Conservation (phyloP, 2,797 vertebrate genomes). For the Alectoris magna region DNA sequence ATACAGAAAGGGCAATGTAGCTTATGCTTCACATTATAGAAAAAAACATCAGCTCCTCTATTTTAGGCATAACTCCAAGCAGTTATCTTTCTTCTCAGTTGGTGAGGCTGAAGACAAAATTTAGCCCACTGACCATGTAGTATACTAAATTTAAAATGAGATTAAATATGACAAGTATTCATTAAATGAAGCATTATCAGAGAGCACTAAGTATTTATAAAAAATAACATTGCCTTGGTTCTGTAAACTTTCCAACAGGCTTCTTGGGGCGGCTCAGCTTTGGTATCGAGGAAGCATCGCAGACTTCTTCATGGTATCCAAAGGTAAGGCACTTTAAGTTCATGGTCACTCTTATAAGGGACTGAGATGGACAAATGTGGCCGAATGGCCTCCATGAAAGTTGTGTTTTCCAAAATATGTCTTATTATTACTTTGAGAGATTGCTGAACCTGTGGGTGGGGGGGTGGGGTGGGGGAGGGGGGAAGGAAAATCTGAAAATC, state of each 20-base stretch:
- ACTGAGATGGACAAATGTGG: neutral
- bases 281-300: constrained; percentile 84
- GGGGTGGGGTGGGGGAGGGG: no score
- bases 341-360: neutral
- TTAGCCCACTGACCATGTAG: neutral
- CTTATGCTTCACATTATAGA: neutral
- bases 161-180: neutral
- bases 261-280: constrained; percentile 89
- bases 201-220: neutral
- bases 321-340: constrained; percentile 76
- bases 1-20: neutral
- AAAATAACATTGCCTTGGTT: neutral
- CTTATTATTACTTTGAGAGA: neutral
- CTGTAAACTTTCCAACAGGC: constrained; percentile 79
- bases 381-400: neutral
- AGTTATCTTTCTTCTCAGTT: neutral
- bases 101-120: neutral
- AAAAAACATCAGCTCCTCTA: neutral
- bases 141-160: neutral
- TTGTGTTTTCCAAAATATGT: neutral
- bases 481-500: no score
- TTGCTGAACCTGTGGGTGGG: neutral
- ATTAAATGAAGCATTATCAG: neutral
- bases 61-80: neutral
- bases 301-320: constrained; percentile 84